Evolutionary conservation across 53 echinoderm and acorn worm genomes (phyloP), one percentile per base, ranked within the genome.

Genomic region (Holothuria leucospilota): DNA sequence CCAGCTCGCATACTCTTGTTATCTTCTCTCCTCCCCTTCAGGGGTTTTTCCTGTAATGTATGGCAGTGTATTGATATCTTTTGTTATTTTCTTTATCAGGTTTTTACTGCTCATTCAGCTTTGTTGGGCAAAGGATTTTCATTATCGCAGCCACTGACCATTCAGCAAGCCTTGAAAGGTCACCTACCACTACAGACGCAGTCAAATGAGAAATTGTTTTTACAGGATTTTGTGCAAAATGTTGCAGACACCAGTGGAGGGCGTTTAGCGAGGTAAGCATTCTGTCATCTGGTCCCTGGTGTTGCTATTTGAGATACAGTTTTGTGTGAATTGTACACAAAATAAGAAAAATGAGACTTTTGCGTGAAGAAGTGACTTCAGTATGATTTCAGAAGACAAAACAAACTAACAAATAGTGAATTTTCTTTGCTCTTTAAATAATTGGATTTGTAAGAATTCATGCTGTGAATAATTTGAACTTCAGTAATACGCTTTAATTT

Each of bases 201-300:
- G 74, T 96, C 94, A 24, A 96, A 92, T 52, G 96, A 96, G 81
- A 86, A 91, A 63, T 78, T 92, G 20, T 96, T 96, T 80, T 88
- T 96, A 1, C 89, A 91, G 69, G 96, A 96, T 79, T 96, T 94
- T 93, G 96, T 96, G 80, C 90, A 89, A 87, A 95, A 94, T 81
- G 85, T 92, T 25, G 85, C 91, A 42, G 94, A 89, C 40, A 96
- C 93, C 20, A 96, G 96, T 68, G 96, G 96, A 49, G 96, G 96
- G 21, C 83, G 96, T 71, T 86, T 96, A 63, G 96, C 93, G 68
- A 90, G 96, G 96, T 96, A 77, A 78, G 89, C 49, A 56, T 56
- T 18, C 4, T 18, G 1, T 18, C 18, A 1, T 56, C 1, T 56
- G 15, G 18, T 56, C 4, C 18, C 0, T 46, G 8, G 4, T 46